Evolutionary conservation across 2,113 vertebrate species (phyloP), one percentile per base, ranked within the genome.

Genomic region (Oryzias curvinotus): DNA sequence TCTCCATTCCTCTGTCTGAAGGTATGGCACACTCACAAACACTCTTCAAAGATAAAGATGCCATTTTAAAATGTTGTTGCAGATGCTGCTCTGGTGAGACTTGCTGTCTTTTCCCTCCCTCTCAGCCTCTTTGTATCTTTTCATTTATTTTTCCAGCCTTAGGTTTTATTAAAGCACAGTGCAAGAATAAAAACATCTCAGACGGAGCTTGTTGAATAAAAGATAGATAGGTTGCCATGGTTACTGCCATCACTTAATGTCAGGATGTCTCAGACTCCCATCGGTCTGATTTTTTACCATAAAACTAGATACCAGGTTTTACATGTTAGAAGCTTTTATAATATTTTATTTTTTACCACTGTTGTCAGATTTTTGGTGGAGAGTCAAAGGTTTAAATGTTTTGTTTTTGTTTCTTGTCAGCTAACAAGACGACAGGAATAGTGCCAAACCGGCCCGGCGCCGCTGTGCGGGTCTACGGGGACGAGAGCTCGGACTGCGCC

Each of bases 1-100:
- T 99, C 90, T 99, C 97, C 71, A 99, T 99, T 79, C 97, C 97
- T 0, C 62, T 99, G 58, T 98, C 97, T 17, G 96, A 98, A 87
- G 96, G 97, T 99, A 91, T 91, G 91, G 19, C 26, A 18, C 13
- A 16, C n/a, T 10, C 26, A 4, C 41, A 48, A 3, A 5, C 0
- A 26, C 36, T 21, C 19, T 36, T 36, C 3, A 16, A 47, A 47
- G 5, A 17, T 14, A 45, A 45, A 16, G 14, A 45, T 16, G 15
- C 7, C 30, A 45, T 45, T 17, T 5, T 7, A 1, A 45, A 45
- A 44, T 16, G 15, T 16, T 45, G 6, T 1, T 45, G 2, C 44
- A 45, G 16, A 45, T 14, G 18, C 8, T 41, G 17, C 5, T 23
- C 26, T 54, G 25, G 48, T 36, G 16, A 42, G 4, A 0, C 28